These are phyloP conservation scores for Serilophus lunatus DNA, from an alignment of 2,113 vertebrate genomes.

Conservation along the genomic window DNA sequence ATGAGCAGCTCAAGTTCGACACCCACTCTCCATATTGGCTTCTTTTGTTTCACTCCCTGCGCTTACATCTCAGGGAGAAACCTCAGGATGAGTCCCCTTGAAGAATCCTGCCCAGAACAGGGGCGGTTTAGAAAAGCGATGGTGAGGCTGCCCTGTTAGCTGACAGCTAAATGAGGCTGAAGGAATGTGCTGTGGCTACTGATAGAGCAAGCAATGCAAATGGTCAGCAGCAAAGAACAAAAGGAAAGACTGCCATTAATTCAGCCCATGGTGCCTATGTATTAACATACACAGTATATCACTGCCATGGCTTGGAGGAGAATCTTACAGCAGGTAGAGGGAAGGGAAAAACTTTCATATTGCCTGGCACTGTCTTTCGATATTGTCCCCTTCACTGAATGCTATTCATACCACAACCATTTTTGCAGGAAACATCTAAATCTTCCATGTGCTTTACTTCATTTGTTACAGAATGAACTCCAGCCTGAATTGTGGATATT, in stretches of 20 bases:
- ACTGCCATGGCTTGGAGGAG: background rate
- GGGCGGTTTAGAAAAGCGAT: background rate
- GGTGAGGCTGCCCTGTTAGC: background rate
- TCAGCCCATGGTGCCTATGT: background rate
- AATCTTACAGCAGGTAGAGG: background rate
- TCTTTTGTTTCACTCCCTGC: slow-evolving; percentile 51
- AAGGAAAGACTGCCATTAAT: slow-evolving; percentile 28
- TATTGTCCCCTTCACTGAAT: rapidly evolving
- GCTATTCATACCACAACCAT: background rate
- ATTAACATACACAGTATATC: background rate
- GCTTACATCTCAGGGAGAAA: background rate
- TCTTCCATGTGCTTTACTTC: rapidly evolving
- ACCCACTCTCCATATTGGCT: slow-evolving; percentile 72
- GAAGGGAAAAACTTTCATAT: background rate
- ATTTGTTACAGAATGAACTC: background rate
- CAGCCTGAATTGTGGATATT: background rate
- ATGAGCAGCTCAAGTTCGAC: slow-evolving; percentile 72
- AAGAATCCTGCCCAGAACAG: background rate
- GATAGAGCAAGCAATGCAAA: background rate
- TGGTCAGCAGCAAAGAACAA: slow-evolving; percentile 43
- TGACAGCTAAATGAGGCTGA: rapidly evolving
- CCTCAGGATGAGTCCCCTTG: background rate
- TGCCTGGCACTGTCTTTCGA: background rate
- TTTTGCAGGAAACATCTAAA: background rate
- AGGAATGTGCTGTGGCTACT: background rate